Evolutionary conservation across 2,797 vertebrate species (phyloP).

Genomic region (Notolabrus celidotus): DNA sequence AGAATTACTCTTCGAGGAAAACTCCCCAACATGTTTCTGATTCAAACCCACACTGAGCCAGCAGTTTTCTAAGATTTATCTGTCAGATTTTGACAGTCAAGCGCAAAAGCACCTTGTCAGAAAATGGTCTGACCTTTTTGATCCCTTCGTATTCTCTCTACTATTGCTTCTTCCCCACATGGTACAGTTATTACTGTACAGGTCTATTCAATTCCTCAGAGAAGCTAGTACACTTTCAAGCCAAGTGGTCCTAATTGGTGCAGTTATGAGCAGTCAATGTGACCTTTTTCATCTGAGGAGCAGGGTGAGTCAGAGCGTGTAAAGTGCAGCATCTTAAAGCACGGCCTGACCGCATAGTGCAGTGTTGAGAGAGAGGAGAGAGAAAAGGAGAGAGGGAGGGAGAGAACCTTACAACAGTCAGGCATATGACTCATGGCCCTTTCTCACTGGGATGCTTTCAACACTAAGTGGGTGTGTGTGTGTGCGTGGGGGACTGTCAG

Average conservation of each 20-base stretch:
- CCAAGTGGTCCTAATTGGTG: slow-evolving; percentile 49
- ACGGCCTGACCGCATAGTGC: slow-evolving; percentile 62
- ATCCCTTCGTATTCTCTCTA: neutral
- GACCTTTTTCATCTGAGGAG: slow-evolving; percentile 68
- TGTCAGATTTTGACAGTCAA: neutral
- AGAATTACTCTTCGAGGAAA: slow-evolving; percentile 9
- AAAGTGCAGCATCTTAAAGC: slow-evolving; percentile 63
- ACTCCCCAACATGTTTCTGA: slow-evolving; percentile 16
- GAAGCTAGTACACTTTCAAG: slow-evolving; percentile 7
- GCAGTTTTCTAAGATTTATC: slow-evolving; percentile 1
- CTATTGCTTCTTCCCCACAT: slow-evolving; percentile 1
- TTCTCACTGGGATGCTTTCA: slow-evolving; percentile 62
- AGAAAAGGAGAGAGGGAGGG: slow-evolving; percentile 47
- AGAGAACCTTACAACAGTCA: slow-evolving; percentile 37
- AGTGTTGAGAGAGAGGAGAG: slow-evolving; percentile 35
- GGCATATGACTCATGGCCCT: slow-evolving; percentile 72
- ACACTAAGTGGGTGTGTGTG: slow-evolving; percentile 55
- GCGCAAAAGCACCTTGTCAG: neutral
- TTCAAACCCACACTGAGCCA: slow-evolving; percentile 1
- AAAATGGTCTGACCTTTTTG: slow-evolving; percentile 23
- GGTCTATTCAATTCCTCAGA: slow-evolving; percentile 20
- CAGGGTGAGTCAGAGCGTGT: slow-evolving; percentile 66
- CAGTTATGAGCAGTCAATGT: slow-evolving; percentile 56
- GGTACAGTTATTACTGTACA: slow-evolving; percentile 28
- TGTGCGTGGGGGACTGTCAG: slow-evolving; percentile 11